Conservation (phyloP, 2,797 vertebrate species). For the Delichon dasypus region DNA sequence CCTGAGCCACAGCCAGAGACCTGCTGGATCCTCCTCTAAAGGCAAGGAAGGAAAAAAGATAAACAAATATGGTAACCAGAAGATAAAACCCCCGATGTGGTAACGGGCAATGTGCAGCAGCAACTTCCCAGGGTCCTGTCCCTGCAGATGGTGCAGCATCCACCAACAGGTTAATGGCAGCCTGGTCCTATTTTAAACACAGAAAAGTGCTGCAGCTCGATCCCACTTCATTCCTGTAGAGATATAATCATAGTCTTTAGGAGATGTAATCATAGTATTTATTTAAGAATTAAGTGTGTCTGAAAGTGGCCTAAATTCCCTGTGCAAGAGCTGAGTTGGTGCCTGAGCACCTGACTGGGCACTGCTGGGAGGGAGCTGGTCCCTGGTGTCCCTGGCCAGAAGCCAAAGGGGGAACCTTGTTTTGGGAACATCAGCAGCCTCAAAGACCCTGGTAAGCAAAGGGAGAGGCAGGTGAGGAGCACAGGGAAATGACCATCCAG, state of each 20-base stretch:
- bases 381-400: background rate
- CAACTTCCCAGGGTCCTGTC: background rate
- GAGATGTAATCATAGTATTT: slow-evolving; percentile 23
- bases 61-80: background rate
- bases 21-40: background rate
- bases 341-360: background rate
- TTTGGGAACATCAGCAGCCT: rapidly evolving
- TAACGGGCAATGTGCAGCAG: background rate
- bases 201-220: background rate
- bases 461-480: background rate
- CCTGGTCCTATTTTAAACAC: background rate
- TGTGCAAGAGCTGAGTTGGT: background rate
- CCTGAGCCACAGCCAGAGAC: background rate
- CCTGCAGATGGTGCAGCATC: background rate
- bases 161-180: background rate
- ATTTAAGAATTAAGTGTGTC: slow-evolving; percentile 18
- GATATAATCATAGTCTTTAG: slow-evolving; percentile 16
- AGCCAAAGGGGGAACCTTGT: background rate
- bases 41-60: background rate
- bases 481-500: background rate
- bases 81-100: background rate
- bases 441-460: background rate
- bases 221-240: background rate
- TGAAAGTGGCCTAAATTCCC: slow-evolving; percentile 22
- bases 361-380: rapidly evolving